Evolutionary conservation across 2,888 invertebrate genomes (phyloP).

Genomic region (Teleogryllus oceanicus): DNA sequence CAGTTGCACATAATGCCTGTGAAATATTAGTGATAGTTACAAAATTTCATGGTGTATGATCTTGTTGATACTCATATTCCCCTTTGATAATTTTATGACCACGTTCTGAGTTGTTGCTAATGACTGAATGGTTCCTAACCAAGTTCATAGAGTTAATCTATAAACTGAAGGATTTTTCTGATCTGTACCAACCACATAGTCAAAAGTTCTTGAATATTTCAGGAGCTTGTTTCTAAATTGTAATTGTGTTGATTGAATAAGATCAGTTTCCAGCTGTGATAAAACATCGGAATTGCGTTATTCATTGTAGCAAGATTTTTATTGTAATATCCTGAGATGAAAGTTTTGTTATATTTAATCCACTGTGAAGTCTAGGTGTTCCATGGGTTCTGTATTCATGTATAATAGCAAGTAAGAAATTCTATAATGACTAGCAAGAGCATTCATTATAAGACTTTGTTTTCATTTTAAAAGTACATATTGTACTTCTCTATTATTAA

Average conservation of each 20-base stretch:
- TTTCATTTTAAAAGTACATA: no score
- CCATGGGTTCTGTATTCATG: no score
- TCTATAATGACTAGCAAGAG: no score
- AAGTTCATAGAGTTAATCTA: not conserved
- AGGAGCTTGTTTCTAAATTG: not conserved
- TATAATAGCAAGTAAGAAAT: no score
- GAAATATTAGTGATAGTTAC: not conserved
- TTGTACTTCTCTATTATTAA: no score
- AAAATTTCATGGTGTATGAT: conserved; percentile 18
- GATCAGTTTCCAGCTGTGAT: conserved; percentile 18
- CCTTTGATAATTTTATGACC: not conserved
- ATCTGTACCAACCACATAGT: not conserved
- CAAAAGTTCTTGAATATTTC: not conserved
- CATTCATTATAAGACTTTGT: no score
- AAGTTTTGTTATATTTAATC: no score
- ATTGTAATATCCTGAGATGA: no score
- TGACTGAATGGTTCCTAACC: conserved; percentile 6
- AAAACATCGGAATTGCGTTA: not conserved
- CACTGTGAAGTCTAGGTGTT: no score
- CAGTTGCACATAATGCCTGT: not conserved
- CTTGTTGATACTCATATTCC: not conserved
- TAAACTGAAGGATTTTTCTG: not conserved
- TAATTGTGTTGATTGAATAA: conserved; percentile 2
- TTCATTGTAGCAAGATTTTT: no score
- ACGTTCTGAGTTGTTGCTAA: conserved; percentile 1